Percentiles rank a stretch among this genome's conserved stretches.
phyloP scores from a whole-genome alignment of 2,113 vertebrate genomes.

The Bufo bufo region DNA sequence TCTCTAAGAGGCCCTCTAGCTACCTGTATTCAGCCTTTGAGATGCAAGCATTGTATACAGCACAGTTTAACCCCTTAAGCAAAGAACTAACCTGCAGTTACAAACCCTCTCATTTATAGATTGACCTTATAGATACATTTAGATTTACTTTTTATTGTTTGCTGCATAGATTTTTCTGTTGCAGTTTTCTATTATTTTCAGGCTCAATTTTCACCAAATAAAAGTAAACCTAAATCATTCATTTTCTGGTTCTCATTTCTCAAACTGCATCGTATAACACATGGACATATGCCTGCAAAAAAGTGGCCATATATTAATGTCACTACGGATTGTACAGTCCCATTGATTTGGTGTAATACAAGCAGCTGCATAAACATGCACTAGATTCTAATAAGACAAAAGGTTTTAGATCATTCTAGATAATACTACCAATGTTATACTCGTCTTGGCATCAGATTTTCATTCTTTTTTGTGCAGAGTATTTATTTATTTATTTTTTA shows the following conservation, averaged over 20 bases:
- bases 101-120: no score
- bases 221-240: not conserved
- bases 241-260: not conserved
- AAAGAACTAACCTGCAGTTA: no score
- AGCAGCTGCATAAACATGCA: constrained; percentile 17
- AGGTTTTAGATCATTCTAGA: not conserved
- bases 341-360: constrained; percentile 1
- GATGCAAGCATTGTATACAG: no score
- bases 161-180: not conserved
- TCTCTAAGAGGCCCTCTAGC: no score
- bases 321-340: not conserved
- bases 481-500: no score
- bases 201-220: not conserved
- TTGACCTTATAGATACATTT: no score
- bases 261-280: not conserved
- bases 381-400: not conserved
- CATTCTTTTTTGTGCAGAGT: not conserved
- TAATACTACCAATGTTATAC: not conserved
- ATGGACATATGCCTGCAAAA: not conserved
- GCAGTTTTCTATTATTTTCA: not conserved
- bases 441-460: not conserved
- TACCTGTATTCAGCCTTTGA: no score
- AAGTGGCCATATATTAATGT: constrained; percentile 24
- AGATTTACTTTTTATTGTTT: no score
- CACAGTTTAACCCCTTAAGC: no score